A percentile compares a stretch with the other conserved stretches of the same genome.
These are phyloP conservation scores for Dryadula phaetusa DNA, from an alignment of 2,888 invertebrate species.

Conservation along the genomic window DNA sequence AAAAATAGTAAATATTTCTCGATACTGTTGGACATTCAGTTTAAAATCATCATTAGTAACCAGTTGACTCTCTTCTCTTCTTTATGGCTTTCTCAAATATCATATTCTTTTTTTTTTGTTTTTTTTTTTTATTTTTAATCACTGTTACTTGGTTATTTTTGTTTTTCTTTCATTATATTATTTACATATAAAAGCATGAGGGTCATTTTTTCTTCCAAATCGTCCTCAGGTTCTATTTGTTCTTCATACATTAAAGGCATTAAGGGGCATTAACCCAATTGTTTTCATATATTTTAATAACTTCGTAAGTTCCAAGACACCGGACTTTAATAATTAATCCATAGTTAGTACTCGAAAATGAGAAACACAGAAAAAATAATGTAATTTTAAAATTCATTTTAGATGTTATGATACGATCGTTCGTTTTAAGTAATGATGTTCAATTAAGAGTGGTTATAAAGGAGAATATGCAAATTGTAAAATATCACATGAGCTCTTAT, in stretches of 20 bases:
- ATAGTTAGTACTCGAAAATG: constrained; percentile 5
- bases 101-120: no score
- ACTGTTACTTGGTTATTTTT: neutral
- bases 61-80: no score
- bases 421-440: neutral
- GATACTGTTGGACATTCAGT: no score
- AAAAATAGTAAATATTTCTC: no score
- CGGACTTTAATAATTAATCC: neutral
- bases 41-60: no score
- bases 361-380: neutral
- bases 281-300: constrained; percentile 5
- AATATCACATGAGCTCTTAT: constrained; percentile 13
- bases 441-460: neutral
- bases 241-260: no score
- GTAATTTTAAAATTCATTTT: constrained; percentile 8
- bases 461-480: neutral
- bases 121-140: neutral
- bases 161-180: neutral
- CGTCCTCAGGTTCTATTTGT: neutral
- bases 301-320: neutral
- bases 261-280: neutral
- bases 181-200: neutral
- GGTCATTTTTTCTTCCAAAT: neutral
- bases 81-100: no score
- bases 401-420: neutral